Evolutionary conservation across 2,888 invertebrate genomes (phyloP).

Genomic region (Drosophila trichaetosa): DNA sequence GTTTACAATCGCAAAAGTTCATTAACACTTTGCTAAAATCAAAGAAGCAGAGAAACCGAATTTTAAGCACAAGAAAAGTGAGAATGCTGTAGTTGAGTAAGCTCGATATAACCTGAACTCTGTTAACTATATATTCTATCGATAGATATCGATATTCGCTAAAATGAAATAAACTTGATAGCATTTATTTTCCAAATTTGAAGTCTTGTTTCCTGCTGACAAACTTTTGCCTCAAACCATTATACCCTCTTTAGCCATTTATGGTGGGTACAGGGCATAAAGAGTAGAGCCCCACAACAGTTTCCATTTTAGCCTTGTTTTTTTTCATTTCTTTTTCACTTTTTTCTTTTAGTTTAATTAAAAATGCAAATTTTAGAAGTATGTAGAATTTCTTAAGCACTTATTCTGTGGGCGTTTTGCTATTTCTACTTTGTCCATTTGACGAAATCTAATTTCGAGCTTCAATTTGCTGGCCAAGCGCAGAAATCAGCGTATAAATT

Average conservation of each 20-base stretch:
- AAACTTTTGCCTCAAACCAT: not conserved
- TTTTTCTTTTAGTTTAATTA: constrained; percentile 46
- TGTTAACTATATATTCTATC: not conserved
- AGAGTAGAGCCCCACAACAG: constrained; percentile 36
- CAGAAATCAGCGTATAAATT: constrained; percentile 32
- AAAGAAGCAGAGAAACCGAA: constrained; percentile 6
- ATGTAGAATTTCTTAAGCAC: constrained; percentile 10
- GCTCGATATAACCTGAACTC: not conserved
- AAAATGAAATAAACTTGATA: too few species aligned
- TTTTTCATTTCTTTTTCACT: constrained; percentile 3
- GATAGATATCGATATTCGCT: not conserved
- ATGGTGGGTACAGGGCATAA: too few species aligned
- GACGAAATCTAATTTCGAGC: constrained; percentile 43
- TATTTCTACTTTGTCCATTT: constrained; percentile 11
- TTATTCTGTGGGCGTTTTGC: constrained; percentile 40
- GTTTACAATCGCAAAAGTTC: constrained; percentile 66
- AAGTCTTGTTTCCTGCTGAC: not conserved
- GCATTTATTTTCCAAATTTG: not conserved
- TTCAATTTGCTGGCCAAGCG: constrained; percentile 37
- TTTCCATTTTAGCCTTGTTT: constrained; percentile 53
- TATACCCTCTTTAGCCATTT: not conserved
- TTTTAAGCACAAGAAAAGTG: not conserved
- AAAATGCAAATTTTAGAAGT: constrained; percentile 59
- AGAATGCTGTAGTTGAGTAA: not conserved
- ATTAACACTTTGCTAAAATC: constrained; percentile 62